A percentile compares a stretch with the other conserved stretches of the same genome.
phyloP scores from a whole-genome alignment of 1,140 invertebrate genomes.

The Drosophila lini region DNA sequence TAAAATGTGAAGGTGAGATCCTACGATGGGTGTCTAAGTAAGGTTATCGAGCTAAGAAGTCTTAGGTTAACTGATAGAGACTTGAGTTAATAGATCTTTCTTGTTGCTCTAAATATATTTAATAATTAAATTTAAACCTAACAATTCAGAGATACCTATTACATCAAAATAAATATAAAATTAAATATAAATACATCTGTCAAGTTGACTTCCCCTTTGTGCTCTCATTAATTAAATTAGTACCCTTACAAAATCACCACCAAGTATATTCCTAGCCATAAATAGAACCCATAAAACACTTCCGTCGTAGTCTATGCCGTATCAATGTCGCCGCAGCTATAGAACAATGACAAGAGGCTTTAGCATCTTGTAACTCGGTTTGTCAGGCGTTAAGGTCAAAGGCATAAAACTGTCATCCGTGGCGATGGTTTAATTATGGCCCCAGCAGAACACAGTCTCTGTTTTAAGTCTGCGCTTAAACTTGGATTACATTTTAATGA shows the following conservation, averaged over 20 bases:
- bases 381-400: constrained; percentile 78
- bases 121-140: too few species aligned
- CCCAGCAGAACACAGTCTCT: constrained; percentile 17
- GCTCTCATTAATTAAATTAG: neutral
- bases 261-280: neutral
- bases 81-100: neutral
- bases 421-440: constrained; percentile 62
- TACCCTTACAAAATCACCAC: neutral
- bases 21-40: neutral
- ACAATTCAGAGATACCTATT: neutral
- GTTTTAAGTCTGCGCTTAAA: constrained; percentile 36
- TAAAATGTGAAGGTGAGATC: constrained; percentile 12
- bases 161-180: neutral
- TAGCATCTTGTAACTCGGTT: constrained; percentile 24
- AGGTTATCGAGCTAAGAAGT: neutral
- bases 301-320: constrained; percentile 5
- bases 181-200: neutral
- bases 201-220: neutral
- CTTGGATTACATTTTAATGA: constrained; percentile 66
- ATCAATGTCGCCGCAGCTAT: constrained; percentile 40
- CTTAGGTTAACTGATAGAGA: neutral
- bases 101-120: neutral
- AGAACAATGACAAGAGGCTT: constrained; percentile 28
- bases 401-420: constrained; percentile 75
- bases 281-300: neutral